Percentiles rank a stretch among this genome's conserved stretches.
phyloP scores from a whole-genome alignment of 2,888 invertebrate genomes.

The Hipparchia semele region DNA sequence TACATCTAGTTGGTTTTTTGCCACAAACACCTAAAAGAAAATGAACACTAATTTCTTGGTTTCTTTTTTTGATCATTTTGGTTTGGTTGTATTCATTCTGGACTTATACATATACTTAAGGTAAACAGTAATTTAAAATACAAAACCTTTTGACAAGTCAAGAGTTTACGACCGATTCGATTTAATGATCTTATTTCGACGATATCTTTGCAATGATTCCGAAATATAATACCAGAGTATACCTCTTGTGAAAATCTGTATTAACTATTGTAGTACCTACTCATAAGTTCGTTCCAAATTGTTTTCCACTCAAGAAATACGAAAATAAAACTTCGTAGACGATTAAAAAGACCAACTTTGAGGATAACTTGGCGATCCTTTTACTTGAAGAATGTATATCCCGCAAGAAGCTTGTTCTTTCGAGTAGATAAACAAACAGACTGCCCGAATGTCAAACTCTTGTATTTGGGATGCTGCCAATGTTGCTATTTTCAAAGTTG shows the following conservation, averaged over 20 bases:
- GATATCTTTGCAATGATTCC: too few species aligned
- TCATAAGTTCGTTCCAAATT: slow-evolving; percentile 7
- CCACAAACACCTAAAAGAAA: too few species aligned
- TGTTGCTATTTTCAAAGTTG: slow-evolving; percentile 32
- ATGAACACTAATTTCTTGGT: too few species aligned
- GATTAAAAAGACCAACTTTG: slow-evolving; percentile 16
- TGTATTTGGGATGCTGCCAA: slow-evolving; percentile 42
- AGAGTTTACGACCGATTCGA: too few species aligned
- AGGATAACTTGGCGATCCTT: slow-evolving; percentile 26
- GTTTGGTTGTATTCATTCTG: too few species aligned
- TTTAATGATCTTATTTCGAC: too few species aligned
- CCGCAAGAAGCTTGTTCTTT: slow-evolving; percentile 32
- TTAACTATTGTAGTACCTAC: background rate
- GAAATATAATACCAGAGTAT: too few species aligned
- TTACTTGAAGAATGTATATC: slow-evolving; percentile 28
- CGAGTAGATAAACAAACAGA: slow-evolving; percentile 35
- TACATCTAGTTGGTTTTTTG: too few species aligned
- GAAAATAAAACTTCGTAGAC: slow-evolving; percentile 9
- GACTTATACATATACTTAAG: too few species aligned
- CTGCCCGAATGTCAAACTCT: slow-evolving; percentile 32
- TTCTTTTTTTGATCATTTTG: too few species aligned
- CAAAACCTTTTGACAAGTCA: too few species aligned
- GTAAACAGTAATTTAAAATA: too few species aligned
- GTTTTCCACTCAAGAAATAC: slow-evolving; percentile 3
- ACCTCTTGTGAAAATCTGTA: background rate